Evolutionary conservation across 2,797 vertebrate species (phyloP).

Genomic region (Schizopygopsis pylzovi): DNA sequence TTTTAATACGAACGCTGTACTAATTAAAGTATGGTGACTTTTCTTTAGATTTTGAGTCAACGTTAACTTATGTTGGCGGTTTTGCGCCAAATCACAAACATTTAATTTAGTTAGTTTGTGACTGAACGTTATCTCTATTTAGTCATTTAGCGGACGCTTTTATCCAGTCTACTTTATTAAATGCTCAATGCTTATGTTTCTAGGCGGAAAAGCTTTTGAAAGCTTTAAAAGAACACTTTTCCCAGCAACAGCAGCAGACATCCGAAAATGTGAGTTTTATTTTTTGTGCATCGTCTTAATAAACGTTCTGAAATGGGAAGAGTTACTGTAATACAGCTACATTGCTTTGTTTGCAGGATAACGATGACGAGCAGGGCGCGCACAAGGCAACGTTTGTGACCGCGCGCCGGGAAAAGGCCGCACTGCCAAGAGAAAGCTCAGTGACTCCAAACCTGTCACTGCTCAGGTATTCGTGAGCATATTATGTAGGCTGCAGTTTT

Average conservation of each 20-base stretch:
- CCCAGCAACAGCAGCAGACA: constrained; percentile 62
- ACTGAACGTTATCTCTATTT: background rate
- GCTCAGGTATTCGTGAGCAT: constrained; percentile 54
- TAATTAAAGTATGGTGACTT: background rate
- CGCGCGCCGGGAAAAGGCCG: constrained; percentile 71
- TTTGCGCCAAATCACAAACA: background rate
- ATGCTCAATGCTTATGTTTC: background rate
- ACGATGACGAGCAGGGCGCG: constrained; percentile 24
- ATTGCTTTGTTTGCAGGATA: constrained; percentile 63
- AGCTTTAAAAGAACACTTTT: constrained; percentile 81
- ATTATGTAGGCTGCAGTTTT: too few relatives aligned
- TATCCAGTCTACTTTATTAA: background rate
- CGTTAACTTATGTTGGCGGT: background rate
- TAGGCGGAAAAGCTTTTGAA: constrained; percentile 88
- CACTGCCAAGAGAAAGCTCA: constrained; percentile 66
- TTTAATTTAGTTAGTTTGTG: background rate
- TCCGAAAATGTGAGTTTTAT: constrained; percentile 55
- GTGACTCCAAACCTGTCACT: constrained; percentile 19
- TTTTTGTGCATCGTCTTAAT: background rate
- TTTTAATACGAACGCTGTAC: background rate
- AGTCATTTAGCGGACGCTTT: background rate
- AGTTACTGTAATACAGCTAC: background rate
- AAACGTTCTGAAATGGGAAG: background rate
- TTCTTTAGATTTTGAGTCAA: background rate
- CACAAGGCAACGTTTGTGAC: constrained; percentile 70